Base-by-base conservation (phyloP, 2,113 vertebrate species). In the Apeltes quadracus region DNA sequence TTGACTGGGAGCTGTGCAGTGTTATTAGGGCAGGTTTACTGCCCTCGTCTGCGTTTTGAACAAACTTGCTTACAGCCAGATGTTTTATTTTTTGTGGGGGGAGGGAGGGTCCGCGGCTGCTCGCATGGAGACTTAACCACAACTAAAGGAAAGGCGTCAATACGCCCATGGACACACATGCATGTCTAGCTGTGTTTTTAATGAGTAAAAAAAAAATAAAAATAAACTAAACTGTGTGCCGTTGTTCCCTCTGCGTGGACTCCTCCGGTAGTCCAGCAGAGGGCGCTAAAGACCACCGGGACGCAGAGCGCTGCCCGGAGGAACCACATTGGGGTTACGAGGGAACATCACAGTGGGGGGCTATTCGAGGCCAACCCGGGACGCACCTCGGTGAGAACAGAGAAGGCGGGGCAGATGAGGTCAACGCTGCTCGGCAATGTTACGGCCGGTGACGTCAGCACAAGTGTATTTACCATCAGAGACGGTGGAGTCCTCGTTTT, bases 11-110 rank as follows among this genome's bases (percentile, higher is more conserved):
- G 88, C 79, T 84, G 84, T 69, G 79, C 76, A 38, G 61, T 81
- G 73, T 84, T 88, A 79, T 86, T 82, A 76, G 72, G 66, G 85
- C 83, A 86, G 85, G 85, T 89, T 87, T 84, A 81, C 82, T 69
- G 78, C 84, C 80, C 87, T 70, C 43, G 84, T 80, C 87, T 87
- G 85, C 53, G 51, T 67, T 82, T 86, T 81, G 79, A 84, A 78
- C 72, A 79, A 74, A 51, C 83, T 75, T 36, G 61, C 81, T 54
- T 50, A 68, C 75, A 66, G 70, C 75, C 78, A 73, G 84, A 72
- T 86, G 75, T 63, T 85, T 83, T 80, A 7, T 34, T 48, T 34
- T 34, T 29, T 29, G 2, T 29, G 41, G 46, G 16, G 50, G 50
- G n/a, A n/a, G n/a, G 65, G 54, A 61, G 61, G 58, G 29, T 50